phyloP scores from a whole-genome alignment of 2,113 vertebrate genomes.

The Leptodactylus fuscus region DNA sequence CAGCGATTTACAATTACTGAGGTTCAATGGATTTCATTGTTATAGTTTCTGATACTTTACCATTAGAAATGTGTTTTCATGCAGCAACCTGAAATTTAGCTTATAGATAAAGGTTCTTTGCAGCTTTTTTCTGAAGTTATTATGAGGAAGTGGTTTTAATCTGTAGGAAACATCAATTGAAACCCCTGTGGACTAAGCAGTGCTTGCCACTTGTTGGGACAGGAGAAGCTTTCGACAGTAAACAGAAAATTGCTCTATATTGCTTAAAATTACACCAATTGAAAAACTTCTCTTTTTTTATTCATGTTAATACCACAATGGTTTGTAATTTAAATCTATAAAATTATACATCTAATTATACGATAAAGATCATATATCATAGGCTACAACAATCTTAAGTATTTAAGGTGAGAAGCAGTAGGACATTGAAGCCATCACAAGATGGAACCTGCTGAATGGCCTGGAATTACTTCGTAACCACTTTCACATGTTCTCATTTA shows the following conservation, averaged over 20 bases:
- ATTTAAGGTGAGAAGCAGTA: background rate
- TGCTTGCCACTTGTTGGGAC: background rate
- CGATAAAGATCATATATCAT: no score
- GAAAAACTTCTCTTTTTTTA: background rate
- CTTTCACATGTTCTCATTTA: background rate
- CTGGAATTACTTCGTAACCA: background rate
- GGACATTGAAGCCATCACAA: background rate
- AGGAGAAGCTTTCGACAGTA: background rate
- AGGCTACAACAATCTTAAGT: no score
- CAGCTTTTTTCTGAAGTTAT: background rate
- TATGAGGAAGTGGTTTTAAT: background rate
- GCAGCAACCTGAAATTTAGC: no score
- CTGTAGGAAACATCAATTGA: background rate
- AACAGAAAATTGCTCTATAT: background rate
- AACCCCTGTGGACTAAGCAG: background rate
- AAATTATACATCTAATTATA: no score
- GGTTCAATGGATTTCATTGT: no score
- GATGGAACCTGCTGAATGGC: background rate
- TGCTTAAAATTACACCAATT: background rate
- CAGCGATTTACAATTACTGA: no score
- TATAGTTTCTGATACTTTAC: no score
- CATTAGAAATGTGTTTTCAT: no score
- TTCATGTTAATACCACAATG: background rate
- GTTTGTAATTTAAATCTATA: no score
- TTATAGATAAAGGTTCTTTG: no score